Evolutionary conservation across 2,797 vertebrate genomes (phyloP).

Genomic region (Myotis findleyi): DNA sequence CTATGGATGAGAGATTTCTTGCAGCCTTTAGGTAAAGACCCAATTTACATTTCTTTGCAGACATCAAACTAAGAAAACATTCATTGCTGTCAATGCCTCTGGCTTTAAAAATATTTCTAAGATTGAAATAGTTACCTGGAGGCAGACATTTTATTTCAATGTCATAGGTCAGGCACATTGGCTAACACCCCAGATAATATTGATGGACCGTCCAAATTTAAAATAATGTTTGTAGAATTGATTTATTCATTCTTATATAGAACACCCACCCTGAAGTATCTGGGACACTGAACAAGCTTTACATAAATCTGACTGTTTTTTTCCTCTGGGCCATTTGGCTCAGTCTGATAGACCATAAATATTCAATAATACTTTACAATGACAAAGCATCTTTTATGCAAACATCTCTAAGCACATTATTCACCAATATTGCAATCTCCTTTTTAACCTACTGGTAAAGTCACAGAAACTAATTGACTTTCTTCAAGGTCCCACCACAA

Average conservation of each 20-base stretch:
- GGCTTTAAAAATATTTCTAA: constrained; percentile 79
- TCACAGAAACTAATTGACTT: constrained; percentile 80
- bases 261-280: constrained; percentile 76
- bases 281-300: constrained; percentile 79
- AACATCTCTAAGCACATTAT: constrained; percentile 81
- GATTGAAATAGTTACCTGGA: constrained; percentile 65
- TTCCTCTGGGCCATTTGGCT: constrained; percentile 80
- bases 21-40: constrained; percentile 77
- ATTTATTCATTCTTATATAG: constrained; percentile 79
- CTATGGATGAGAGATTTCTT: constrained; percentile 39
- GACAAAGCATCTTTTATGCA: constrained; percentile 84
- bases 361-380: constrained; percentile 82
- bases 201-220: constrained; percentile 71
- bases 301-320: constrained; percentile 82
- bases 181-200: constrained; percentile 71
- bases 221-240: constrained; percentile 72
- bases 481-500: constrained; percentile 76
- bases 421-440: constrained; percentile 78
- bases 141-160: constrained; percentile 73
- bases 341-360: constrained; percentile 80
- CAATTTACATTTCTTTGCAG: constrained; percentile 78
- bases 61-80: constrained; percentile 76
- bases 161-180: constrained; percentile 66
- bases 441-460: constrained; percentile 81
- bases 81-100: constrained; percentile 67